phyloP scores from a whole-genome alignment of 2,888 invertebrate species.

The Caenorhabditis parvicauda region DNA sequence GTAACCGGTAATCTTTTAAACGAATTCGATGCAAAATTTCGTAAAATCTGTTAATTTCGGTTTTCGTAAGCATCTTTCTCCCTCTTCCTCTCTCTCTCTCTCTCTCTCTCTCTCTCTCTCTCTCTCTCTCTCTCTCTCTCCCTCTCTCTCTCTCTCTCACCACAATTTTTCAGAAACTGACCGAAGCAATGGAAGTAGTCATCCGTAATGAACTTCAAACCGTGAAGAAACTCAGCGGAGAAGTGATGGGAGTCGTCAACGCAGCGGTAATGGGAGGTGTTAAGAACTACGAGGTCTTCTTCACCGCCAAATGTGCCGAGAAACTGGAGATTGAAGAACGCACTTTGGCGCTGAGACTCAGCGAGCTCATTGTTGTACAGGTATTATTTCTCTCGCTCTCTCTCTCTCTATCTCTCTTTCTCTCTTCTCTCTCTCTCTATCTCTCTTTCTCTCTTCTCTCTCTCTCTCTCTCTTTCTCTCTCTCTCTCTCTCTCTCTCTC shows the following conservation, averaged over 20 bases:
- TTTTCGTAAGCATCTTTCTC: no score
- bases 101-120: no score
- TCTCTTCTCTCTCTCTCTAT: no score
- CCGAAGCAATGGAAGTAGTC: conserved; percentile 10
- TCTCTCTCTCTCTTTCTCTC: background rate
- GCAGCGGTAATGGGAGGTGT: conserved; percentile 42
- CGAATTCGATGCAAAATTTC: no score
- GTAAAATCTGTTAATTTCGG: no score
- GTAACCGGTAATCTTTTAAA: no score
- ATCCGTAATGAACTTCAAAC: conserved; percentile 20
- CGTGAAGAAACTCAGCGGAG: conserved; percentile 37
- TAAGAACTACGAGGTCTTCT: conserved; percentile 50
- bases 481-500: background rate
- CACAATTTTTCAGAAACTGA: conserved; percentile 13
- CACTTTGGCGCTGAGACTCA: conserved; percentile 28
- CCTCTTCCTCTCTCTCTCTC: no score
- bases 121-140: no score
- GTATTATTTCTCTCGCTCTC: no score
- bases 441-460: background rate
- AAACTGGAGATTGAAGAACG: conserved; percentile 43
- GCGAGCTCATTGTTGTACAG: conserved; percentile 44
- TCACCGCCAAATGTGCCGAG: conserved; percentile 39
- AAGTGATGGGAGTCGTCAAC: conserved; percentile 50
- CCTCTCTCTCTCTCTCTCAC: no score
- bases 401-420: no score